Evolutionary conservation across 2,888 invertebrate species (phyloP).

Genomic region (Timema cristinae): DNA sequence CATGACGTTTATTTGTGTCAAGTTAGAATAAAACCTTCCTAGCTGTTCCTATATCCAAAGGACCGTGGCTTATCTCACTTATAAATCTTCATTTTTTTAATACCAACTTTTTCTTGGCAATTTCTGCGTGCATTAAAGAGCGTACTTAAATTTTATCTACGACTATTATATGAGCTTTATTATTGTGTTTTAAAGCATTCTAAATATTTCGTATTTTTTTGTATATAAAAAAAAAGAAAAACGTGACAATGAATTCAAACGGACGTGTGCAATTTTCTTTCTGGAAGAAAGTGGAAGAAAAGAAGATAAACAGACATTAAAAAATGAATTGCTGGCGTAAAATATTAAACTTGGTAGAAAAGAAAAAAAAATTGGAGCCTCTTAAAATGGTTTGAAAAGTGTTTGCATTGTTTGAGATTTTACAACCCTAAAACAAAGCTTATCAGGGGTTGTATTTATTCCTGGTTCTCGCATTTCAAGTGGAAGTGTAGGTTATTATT

Average conservation of each 20-base stretch:
- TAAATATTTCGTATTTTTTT: conserved; percentile 14
- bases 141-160: conserved; percentile 19
- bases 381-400: no score
- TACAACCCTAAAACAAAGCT: no score
- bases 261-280: conserved; percentile 13
- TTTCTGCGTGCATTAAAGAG: conserved; percentile 8
- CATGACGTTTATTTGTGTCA: conserved; percentile 7
- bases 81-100: conserved; percentile 28
- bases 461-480: no score
- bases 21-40: conserved; percentile 10
- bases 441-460: no score
- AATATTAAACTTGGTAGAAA: no score
- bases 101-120: conserved; percentile 25
- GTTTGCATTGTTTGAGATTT: no score
- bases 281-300: no score
- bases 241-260: conserved; percentile 15
- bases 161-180: conserved; percentile 13
- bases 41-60: conserved; percentile 15
- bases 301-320: no score
- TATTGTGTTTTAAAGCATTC: conserved; percentile 18
- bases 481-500: no score
- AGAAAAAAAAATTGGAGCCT: no score
- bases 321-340: no score
- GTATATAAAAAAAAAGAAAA: background rate
- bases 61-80: conserved; percentile 19